Percentiles rank a stretch among this genome's conserved stretches.
These are phyloP conservation scores for Anarrhichthys ocellatus DNA, from an alignment of 2,113 vertebrate genomes.

Conservation along the genomic window DNA sequence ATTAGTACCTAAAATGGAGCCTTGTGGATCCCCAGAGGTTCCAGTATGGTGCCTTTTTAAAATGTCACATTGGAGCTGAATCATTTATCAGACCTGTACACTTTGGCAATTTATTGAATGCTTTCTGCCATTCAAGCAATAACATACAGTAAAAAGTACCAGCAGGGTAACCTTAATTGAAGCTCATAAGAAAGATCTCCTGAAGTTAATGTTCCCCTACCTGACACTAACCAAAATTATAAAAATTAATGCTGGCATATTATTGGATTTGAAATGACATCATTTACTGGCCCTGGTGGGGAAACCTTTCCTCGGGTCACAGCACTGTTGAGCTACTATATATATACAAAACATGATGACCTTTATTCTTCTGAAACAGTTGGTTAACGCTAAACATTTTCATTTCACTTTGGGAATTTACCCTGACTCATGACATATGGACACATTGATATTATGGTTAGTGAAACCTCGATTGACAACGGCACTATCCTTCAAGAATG, in stretches of 20 bases:
- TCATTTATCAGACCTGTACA: background rate
- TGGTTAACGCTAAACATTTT: background rate
- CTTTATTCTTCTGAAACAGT: constrained; percentile 1
- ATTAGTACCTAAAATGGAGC: background rate
- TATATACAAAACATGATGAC: background rate
- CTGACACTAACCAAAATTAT: background rate
- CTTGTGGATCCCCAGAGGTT: background rate
- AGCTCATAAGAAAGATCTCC: background rate
- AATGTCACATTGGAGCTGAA: background rate
- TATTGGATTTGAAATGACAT: too few species aligned
- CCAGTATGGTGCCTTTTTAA: background rate
- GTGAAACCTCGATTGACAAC: constrained; percentile 23
- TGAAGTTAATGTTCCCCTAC: background rate
- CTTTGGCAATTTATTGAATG: background rate
- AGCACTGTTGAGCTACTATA: background rate
- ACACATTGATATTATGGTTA: constrained; percentile 3
- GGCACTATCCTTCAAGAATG: constrained; percentile 13
- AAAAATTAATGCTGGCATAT: background rate
- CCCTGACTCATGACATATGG: background rate
- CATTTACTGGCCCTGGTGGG: too few species aligned
- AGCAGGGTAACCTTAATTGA: background rate
- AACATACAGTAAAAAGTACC: background rate
- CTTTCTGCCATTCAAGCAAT: background rate
- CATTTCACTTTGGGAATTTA: background rate
- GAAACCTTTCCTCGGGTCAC: background rate